Base-by-base conservation (phyloP, 2,888 invertebrate genomes). In the Electrophaes corylata region DNA sequence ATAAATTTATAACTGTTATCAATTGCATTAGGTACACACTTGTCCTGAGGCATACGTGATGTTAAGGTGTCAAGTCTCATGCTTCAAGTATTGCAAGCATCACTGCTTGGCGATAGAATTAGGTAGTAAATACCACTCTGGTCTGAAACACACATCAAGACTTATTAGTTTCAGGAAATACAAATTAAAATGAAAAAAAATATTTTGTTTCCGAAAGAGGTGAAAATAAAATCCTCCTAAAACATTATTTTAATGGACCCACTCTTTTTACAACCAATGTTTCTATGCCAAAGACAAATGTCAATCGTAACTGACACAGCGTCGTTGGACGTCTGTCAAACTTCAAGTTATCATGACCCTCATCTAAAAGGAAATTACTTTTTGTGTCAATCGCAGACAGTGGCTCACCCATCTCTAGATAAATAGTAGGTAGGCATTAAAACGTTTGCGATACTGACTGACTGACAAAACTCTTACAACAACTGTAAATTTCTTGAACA, bases 271-370 rank as follows among this genome's bases (percentile, higher is more conserved):
- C 16, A 31, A 40, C 33, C 26, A 41, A 35, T 46, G 31, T 51
- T 52, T 41, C 31, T 44, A 50, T 11, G 73, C 60, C 67, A 66
- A 62, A 60, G 83, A 80, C 81, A 83, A 69, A 73, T 73, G 84
- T 83, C 86, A 82, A 82, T 84, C 84, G 72, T 70, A 69, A 64
- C 65, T 65, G 71, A 74, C 77, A 71, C 73, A 72, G 73, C 62
- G 74, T 75, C 76, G 69, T 77, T 65, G 76, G 81, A 81, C 82
- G 80, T 84, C 79, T 80, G 85, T 81, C 83, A 76, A 75, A 73
- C 78, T 80, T 79, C 80, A 81, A 82, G 83, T 75, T 83, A 84
- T 85, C 84, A 74, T 69, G 81, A 86, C 86, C 86, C 86, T 83
- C 75, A 84, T 86, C 86, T 84, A 72, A 75, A 73, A 75, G 83